Conservation (phyloP, 2,797 vertebrate species). For the Iguana delicatissima region DNA sequence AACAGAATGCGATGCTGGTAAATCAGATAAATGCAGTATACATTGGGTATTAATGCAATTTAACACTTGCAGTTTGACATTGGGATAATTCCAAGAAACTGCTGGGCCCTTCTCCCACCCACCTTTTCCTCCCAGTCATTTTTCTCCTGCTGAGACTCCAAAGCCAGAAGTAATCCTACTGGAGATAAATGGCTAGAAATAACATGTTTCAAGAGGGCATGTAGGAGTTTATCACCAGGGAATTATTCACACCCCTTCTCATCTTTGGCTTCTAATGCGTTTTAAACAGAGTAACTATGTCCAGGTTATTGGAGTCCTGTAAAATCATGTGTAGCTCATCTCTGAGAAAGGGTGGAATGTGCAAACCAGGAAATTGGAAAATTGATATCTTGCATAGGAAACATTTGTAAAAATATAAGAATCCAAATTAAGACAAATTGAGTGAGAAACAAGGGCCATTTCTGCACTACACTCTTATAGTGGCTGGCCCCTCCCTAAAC, state of each 20-base stretch:
- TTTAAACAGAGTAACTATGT: neutral
- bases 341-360: neutral
- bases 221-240: too few relatives aligned
- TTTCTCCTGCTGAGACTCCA: too few relatives aligned
- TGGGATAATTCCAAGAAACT: neutral
- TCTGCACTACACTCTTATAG: too few relatives aligned
- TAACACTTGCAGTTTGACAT: neutral
- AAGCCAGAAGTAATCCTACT: neutral
- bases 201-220: neutral
- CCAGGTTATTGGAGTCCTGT: too few relatives aligned
- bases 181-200: neutral
- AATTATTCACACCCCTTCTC: too few relatives aligned
- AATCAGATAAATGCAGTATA: neutral
- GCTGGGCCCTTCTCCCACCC: neutral
- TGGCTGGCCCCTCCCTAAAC: too few relatives aligned
- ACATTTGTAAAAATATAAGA: neutral
- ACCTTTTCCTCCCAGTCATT: neutral
- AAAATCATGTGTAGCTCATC: neutral
- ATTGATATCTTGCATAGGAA: neutral
- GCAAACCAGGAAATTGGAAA: constrained; percentile 3
- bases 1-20: neutral
- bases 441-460: neutral
- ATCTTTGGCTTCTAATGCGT: too few relatives aligned
- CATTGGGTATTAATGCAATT: neutral
- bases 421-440: neutral